These are phyloP conservation scores for Ancistrus triradiatus DNA, from an alignment of 2,113 vertebrate genomes.

Conservation along the genomic window DNA sequence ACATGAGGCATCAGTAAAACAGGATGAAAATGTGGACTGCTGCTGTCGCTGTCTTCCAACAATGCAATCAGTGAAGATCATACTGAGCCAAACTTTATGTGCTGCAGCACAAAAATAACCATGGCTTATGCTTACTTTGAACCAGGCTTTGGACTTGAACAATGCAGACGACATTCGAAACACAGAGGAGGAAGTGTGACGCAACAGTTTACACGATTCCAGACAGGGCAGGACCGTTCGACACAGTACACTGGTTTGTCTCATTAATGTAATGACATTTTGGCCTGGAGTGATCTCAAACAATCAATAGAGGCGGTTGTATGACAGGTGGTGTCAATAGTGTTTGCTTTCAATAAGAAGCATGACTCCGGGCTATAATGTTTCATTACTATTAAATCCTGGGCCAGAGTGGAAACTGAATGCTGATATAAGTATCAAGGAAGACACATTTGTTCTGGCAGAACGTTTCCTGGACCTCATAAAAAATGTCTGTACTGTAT, in stretches of 20 bases:
- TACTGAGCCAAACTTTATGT: no score
- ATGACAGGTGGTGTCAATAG: no score
- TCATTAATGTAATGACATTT: not conserved
- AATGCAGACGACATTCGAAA: not conserved
- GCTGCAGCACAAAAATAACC: not conserved
- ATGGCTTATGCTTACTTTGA: no score
- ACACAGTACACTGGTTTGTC: not conserved
- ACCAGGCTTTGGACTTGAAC: no score
- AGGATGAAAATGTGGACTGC: not conserved
- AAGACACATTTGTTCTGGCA: slow-evolving; percentile 28
- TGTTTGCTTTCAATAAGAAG: no score
- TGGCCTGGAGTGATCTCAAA: not conserved
- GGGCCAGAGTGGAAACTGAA: slow-evolving; percentile 12
- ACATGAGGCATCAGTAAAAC: slow-evolving; percentile 39
- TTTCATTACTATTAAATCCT: no score
- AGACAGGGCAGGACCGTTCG: not conserved
- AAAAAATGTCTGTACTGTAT: no score
- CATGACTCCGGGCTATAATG: no score
- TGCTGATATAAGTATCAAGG: no score
- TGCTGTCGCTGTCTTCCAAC: not conserved
- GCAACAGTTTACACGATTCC: not conserved
- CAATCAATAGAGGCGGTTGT: not conserved
- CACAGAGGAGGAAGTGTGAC: not conserved
- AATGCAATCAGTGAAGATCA: no score
- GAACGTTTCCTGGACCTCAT: not conserved